A percentile compares a stretch with the other conserved stretches of the same genome.
Conservation (phyloP, 1,140 invertebrate genomes). For the Vanessa atalanta region DNA sequence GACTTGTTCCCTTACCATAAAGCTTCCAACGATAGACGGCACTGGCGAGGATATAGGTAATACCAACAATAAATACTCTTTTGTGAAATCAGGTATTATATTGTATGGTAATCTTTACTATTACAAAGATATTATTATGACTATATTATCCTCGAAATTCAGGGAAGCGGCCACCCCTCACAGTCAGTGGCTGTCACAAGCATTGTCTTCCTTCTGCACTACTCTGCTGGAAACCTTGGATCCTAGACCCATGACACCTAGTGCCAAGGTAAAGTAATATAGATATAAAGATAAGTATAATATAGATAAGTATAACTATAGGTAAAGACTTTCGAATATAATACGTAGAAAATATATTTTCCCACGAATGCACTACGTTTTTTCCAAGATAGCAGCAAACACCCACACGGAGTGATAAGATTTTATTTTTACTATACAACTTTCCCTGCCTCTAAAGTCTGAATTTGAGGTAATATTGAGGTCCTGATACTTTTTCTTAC, state of each 20-base stretch:
- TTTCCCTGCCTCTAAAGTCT: too few relatives aligned
- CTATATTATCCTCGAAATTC: not conserved
- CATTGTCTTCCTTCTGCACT: constrained; percentile 85
- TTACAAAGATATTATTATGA: not conserved
- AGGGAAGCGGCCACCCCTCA: constrained; percentile 85
- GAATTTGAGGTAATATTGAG: too few relatives aligned
- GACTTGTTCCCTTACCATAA: constrained; percentile 99
- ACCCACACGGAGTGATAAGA: too few relatives aligned
- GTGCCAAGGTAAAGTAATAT: constrained; percentile 56
- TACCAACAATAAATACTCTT: too few relatives aligned
- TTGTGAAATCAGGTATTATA: too few relatives aligned
- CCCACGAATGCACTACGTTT: too few relatives aligned
- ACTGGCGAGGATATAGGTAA: constrained; percentile 89
- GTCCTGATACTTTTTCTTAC: too few relatives aligned
- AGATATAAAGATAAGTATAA: not conserved
- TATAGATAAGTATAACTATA: too few relatives aligned
- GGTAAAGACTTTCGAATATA: too few relatives aligned
- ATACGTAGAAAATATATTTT: too few relatives aligned
- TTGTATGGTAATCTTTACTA: not conserved
- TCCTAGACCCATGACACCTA: constrained; percentile 64
- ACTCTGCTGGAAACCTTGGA: constrained; percentile 85
- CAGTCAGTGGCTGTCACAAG: constrained; percentile 87
- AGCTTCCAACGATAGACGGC: constrained; percentile 90
- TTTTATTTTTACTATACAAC: too few relatives aligned
- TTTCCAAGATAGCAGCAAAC: too few relatives aligned